Conservation (phyloP, 2,888 invertebrate genomes). For the Acanthosepion esculentum region DNA sequence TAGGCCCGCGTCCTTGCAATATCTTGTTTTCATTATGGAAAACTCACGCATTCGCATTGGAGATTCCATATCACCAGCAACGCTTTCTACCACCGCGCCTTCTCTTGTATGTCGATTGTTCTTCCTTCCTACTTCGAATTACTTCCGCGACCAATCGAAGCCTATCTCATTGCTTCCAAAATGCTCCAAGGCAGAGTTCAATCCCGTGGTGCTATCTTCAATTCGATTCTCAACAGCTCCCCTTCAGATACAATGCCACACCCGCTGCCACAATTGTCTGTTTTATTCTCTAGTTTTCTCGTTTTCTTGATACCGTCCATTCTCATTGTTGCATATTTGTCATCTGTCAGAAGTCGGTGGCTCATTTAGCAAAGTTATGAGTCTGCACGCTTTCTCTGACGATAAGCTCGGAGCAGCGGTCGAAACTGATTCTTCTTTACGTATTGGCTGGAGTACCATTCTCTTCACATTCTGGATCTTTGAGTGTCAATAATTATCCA, state of each 20-base stretch:
- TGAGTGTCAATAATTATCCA: conserved; percentile 8
- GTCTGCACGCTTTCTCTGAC: neutral
- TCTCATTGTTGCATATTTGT: neutral
- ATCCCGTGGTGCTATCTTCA: neutral
- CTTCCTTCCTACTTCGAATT: neutral
- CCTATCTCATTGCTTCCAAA: neutral
- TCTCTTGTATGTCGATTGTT: neutral
- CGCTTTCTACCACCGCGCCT: neutral
- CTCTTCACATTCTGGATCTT: neutral
- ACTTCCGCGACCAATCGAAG: neutral
- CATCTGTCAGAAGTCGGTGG: neutral
- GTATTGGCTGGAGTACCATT: neutral
- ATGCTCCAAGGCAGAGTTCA: neutral
- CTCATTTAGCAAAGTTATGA: neutral
- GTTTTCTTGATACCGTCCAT: neutral
- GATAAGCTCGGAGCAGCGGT: neutral
- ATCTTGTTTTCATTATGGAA: neutral
- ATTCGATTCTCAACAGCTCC: neutral
- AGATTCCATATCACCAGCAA: neutral
- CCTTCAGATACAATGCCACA: too few relatives aligned
- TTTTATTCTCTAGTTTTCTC: neutral
- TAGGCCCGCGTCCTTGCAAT: neutral
- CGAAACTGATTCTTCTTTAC: neutral
- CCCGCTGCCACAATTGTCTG: too few relatives aligned
- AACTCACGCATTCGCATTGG: neutral